Evolutionary conservation across 2,797 vertebrate species (phyloP).

Genomic region (Diplodus puntazzo): DNA sequence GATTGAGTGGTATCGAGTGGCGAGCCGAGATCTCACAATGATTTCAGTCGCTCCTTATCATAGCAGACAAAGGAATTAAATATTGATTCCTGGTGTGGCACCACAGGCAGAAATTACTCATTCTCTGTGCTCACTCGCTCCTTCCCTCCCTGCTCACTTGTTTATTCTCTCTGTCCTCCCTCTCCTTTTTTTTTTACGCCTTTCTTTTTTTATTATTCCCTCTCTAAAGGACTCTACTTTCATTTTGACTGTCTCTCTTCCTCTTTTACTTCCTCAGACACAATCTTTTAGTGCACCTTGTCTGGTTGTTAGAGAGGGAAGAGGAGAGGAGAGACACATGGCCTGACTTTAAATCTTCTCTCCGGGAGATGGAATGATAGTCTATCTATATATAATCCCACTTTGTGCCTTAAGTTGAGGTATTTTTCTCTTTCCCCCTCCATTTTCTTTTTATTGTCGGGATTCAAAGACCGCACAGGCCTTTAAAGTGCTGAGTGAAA

Average conservation of each 20-base stretch:
- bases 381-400: constrained; percentile 26
- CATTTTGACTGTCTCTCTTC: constrained; percentile 41
- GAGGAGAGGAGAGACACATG: constrained; percentile 17
- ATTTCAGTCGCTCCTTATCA: constrained; percentile 81
- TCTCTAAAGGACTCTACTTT: constrained; percentile 57
- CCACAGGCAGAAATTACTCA: constrained; percentile 71
- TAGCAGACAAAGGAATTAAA: constrained; percentile 86
- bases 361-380: constrained; percentile 36
- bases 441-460: constrained; percentile 7
- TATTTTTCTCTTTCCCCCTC: background rate
- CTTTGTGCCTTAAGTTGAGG: constrained; percentile 18
- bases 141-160: constrained; percentile 45
- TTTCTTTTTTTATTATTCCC: constrained; percentile 52
- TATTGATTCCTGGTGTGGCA: constrained; percentile 81
- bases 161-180: constrained; percentile 50
- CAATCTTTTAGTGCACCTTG: constrained; percentile 35
- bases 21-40: constrained; percentile 75
- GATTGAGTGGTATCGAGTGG: constrained; percentile 62
- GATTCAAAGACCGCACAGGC: constrained; percentile 27
- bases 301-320: constrained; percentile 37
- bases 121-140: constrained; percentile 63
- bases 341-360: constrained; percentile 47
- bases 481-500: constrained; percentile 40
- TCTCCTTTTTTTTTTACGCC: constrained; percentile 31
- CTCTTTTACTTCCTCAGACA: constrained; percentile 11